Percentiles rank a stretch among this genome's conserved stretches.
These are phyloP conservation scores for Galaxias olidus DNA, from an alignment of 2,797 vertebrate genomes.

Conservation along the genomic window DNA sequence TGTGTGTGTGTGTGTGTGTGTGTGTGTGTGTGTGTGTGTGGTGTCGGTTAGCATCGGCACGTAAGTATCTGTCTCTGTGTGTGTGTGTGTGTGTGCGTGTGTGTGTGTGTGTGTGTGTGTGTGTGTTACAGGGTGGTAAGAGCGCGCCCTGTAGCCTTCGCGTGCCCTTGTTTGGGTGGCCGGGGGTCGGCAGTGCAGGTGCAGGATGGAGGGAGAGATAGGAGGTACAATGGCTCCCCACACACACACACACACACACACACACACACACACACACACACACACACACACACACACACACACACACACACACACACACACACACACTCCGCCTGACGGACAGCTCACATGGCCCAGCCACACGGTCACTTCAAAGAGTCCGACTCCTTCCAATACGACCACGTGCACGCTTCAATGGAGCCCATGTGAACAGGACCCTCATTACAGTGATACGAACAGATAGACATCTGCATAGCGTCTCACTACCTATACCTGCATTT, in stretches of 20 bases:
- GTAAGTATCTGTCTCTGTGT: not conserved
- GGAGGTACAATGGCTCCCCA: conserved; percentile 39
- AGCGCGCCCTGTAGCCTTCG: not conserved
- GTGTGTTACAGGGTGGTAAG: no score
- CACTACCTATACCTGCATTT: no score
- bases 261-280: conserved; percentile 5
- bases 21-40: conserved; percentile 4
- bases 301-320: conserved; percentile 2
- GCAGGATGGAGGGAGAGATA: conserved; percentile 55
- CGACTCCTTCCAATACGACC: no score
- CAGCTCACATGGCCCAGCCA: conserved; percentile 14
- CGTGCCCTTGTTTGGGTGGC: conserved; percentile 28
- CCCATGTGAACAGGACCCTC: no score
- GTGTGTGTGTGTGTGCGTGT: conserved; percentile 9
- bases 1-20: conserved; percentile 39
- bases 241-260: conserved; percentile 6
- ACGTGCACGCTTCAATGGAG: no score
- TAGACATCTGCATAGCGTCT: no score
- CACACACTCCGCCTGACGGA: not conserved
- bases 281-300: conserved; percentile 4
- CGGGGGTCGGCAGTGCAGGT: conserved; percentile 50
- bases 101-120: conserved; percentile 15
- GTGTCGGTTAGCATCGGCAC: conserved; percentile 19
- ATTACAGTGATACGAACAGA: no score
- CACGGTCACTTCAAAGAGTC: not conserved